A percentile compares a stretch with the other conserved stretches of the same genome.
Evolutionary conservation across 2,797 vertebrate genomes (phyloP).

Genomic region (Myiotriccus ornatus): DNA sequence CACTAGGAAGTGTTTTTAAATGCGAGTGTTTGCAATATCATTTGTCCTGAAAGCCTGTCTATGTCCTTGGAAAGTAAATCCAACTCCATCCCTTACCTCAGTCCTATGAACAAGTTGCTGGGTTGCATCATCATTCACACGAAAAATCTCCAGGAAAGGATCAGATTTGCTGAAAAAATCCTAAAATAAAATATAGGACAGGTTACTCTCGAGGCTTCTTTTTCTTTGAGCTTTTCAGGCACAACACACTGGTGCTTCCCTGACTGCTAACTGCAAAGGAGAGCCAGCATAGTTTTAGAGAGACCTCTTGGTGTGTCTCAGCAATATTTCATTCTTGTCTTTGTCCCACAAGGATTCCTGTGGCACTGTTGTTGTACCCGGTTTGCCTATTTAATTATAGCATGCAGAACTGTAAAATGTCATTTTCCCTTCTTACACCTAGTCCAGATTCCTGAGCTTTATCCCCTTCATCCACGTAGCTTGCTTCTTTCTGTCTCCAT

Average conservation of each 20-base stretch:
- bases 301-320: neutral
- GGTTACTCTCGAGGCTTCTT: neutral
- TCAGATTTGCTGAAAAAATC: conserved; percentile 99
- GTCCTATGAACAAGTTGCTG: conserved; percentile 97
- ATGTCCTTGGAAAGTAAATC: neutral
- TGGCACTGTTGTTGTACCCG: neutral
- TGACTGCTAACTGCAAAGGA: neutral
- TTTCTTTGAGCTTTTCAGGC: neutral
- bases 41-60: neutral
- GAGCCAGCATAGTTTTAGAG: neutral
- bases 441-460: neutral
- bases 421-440: neutral
- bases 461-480: neutral
- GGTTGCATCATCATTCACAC: conserved; percentile 94
- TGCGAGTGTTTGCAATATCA: neutral
- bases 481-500: neutral
- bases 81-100: conserved; percentile 80
- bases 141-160: conserved; percentile 97
- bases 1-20: neutral
- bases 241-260: neutral
- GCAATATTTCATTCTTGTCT: neutral
- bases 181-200: conserved; percentile 75
- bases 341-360: neutral
- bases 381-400: neutral
- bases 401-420: neutral